phyloP scores from a whole-genome alignment of 2,113 vertebrate genomes.

The Phaethornis superciliosus region DNA sequence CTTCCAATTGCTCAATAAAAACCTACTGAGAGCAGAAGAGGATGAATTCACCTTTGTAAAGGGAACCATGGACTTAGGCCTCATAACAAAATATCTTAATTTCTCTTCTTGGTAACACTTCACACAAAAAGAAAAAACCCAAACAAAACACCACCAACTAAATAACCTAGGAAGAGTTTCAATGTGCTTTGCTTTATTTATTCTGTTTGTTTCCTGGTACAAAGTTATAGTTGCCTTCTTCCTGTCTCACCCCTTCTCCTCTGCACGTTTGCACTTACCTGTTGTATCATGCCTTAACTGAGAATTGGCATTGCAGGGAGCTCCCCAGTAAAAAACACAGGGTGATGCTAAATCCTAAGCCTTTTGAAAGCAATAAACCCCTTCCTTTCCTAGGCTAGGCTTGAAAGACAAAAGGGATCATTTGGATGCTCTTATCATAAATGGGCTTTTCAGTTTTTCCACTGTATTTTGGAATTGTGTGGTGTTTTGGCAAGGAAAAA shows the following conservation, averaged over 20 bases:
- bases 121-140: not conserved
- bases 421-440: not conserved
- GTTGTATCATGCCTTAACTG: not conserved
- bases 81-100: not conserved
- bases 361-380: not conserved
- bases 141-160: not conserved
- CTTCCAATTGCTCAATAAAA: constrained; percentile 29
- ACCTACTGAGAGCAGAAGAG: not conserved
- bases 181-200: not conserved
- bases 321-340: not conserved
- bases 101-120: not conserved
- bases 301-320: not conserved
- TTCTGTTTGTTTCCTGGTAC: not conserved
- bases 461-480: not conserved
- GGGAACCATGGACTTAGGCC: not conserved
- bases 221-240: not conserved
- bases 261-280: not conserved
- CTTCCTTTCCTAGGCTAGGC: not conserved
- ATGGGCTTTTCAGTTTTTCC: not conserved
- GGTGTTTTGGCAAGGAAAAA: not conserved
- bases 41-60: not conserved
- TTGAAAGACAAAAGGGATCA: not conserved
- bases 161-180: not conserved
- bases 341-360: not conserved
- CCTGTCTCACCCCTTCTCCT: not conserved